Evolutionary conservation across 2,888 invertebrate genomes (phyloP).

Genomic region (Leuctra nigra): DNA sequence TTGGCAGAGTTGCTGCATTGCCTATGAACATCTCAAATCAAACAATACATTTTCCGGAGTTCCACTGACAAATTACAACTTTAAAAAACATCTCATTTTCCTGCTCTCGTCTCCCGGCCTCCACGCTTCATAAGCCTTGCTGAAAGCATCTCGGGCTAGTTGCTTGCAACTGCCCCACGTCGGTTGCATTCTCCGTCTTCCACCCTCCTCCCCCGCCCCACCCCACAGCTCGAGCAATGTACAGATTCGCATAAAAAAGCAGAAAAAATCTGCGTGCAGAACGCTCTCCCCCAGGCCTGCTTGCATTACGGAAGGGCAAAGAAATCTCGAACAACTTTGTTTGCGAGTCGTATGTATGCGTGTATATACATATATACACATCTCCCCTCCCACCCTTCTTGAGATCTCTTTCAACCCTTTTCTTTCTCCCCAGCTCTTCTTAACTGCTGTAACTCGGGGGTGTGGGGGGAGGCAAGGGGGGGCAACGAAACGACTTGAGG

Average conservation of each 20-base stretch:
- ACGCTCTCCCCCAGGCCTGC: constrained; percentile 5
- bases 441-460: constrained; percentile 24
- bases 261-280: no score
- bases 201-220: constrained; percentile 19
- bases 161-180: no score
- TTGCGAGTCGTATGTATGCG: no score
- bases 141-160: neutral
- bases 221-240: constrained; percentile 20
- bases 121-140: neutral
- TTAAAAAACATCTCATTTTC: no score
- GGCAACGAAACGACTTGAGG: constrained; percentile 15
- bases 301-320: no score
- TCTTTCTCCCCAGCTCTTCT: constrained; percentile 31
- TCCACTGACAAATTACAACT: no score
- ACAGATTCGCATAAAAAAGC: no score
- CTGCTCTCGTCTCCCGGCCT: neutral
- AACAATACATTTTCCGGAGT: no score
- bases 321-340: no score
- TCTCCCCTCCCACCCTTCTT: constrained; percentile 8
- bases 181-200: constrained; percentile 23
- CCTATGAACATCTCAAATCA: no score
- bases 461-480: constrained; percentile 12
- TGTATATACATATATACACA: no score
- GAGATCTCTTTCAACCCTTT: constrained; percentile 26
- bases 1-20: no score